Evolutionary conservation across 2,888 invertebrate species (phyloP), one percentile per base, ranked within the genome.

Genomic region (Eupithecia abbreviata): DNA sequence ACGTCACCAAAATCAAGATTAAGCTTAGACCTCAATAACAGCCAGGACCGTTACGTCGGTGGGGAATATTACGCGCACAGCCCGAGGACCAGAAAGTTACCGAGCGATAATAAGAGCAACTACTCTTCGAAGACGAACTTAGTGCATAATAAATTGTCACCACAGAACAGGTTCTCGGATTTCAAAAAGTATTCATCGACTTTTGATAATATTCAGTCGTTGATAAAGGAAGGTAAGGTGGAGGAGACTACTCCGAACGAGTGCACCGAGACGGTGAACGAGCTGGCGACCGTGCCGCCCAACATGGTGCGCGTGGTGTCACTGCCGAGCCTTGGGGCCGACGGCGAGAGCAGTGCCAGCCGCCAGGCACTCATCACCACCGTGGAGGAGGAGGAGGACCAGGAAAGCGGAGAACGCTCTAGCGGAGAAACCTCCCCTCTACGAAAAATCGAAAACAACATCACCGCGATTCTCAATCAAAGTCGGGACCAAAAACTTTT

Each of bases 191-290:
- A 97, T 90, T 97, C 97, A 82, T 97, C 96, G 67, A 97, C 97
- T 10, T 97, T 97, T 89, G 97, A 97, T 93, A 97, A 97, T 87
- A 96, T 97, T 84, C 96, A 97, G 87, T 97, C 97, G 65, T 91
- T 97, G 82, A 96, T 97, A 80, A 96, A 96, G 85, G 97, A 97
- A 88, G 97, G 97, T 42, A 96, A 96, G 81, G 95, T 97, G 18
- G 96, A 96, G 81, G 95, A 95, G 84, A 90, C 95, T 66, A 92
- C 93, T 47, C 91, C 90, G 75, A 87, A 89, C 72, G 96, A 96
- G 81, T 95, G 94, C 80, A 95, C 92, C 82, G 96, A 96, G 89
- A 95, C 96, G 83, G 96, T 96, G 18, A 94, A 95, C 65, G 97
- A 97, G 83, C 95, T 97, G 83, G 90, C 95, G 55, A 96, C 96